Evolutionary conservation across 2,888 invertebrate species (phyloP).

Genomic region (Megalurothrips usitatus): DNA sequence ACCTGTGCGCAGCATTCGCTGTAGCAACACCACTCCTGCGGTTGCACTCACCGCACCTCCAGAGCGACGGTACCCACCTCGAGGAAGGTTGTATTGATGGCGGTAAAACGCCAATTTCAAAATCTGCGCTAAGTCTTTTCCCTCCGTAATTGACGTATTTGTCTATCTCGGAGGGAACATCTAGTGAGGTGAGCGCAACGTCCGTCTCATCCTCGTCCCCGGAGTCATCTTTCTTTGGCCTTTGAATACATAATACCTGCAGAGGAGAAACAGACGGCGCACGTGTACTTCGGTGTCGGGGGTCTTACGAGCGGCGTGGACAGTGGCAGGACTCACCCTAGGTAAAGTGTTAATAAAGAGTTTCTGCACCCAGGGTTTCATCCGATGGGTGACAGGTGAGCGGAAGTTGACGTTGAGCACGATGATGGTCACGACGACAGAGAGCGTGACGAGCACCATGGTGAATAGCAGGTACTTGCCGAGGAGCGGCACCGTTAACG

Average conservation of each 20-base stretch:
- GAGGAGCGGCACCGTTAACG: conserved; percentile 82
- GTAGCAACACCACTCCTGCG: too few species aligned
- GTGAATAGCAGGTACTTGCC: conserved; percentile 92
- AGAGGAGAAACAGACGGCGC: conserved; percentile 43
- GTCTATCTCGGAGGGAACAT: conserved; percentile 61
- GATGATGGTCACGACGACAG: conserved; percentile 88
- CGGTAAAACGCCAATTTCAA: conserved; percentile 60
- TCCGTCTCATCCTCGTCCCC: conserved; percentile 50
- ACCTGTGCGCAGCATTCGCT: background rate
- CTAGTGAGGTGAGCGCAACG: conserved; percentile 71
- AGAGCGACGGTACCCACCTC: background rate
- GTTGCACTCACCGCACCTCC: too few species aligned
- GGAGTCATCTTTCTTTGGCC: conserved; percentile 73
- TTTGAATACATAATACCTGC: conserved; percentile 79
- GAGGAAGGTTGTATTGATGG: conserved; percentile 41
- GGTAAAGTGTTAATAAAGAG: conserved; percentile 57
- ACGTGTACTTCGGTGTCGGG: background rate
- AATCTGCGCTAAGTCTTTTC: conserved; percentile 63
- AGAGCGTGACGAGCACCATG: conserved; percentile 89
- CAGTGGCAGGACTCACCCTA: background rate
- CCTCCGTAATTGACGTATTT: conserved; percentile 55
- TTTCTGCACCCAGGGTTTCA: conserved; percentile 86
- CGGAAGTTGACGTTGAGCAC: conserved; percentile 87
- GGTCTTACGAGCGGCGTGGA: too few species aligned
- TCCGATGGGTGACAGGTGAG: conserved; percentile 86